Evolutionary conservation across 1,140 invertebrate species (phyloP).

Genomic region (Harpegnathos saltator): DNA sequence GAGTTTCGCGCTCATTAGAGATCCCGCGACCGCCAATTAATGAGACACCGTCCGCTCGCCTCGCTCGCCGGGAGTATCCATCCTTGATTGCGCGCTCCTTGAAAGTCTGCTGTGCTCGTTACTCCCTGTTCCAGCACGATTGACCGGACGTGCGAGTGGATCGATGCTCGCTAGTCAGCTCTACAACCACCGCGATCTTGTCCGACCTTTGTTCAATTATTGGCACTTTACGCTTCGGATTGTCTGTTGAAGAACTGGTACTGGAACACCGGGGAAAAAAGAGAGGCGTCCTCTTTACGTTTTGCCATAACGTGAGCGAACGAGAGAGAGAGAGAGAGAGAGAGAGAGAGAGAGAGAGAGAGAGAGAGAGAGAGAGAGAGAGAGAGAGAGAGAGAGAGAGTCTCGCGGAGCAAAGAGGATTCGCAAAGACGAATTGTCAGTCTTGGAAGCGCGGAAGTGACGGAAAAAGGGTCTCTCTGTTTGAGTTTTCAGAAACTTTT

Average conservation of each 20-base stretch:
- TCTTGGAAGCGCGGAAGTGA: not conserved
- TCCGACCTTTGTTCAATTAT: not conserved
- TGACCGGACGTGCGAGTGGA: conserved; percentile 32
- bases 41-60: not conserved
- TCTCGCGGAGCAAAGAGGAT: not conserved
- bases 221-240: conserved; percentile 85
- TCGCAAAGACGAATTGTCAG: not conserved
- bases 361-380: conserved; percentile 7
- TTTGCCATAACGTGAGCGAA: not conserved
- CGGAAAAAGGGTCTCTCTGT: not conserved
- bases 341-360: conserved; percentile 1
- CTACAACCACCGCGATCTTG: conserved; percentile 6
- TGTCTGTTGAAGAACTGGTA: conserved; percentile 91
- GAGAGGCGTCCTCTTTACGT: not conserved
- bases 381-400: conserved; percentile 10
- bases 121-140: conserved; percentile 10
- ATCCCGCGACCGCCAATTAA: not conserved
- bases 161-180: conserved; percentile 26
- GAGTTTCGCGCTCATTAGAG: not conserved
- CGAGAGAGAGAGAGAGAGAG: conserved; percentile 29
- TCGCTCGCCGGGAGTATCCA: conserved; percentile 2
- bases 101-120: not conserved
- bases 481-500: too few relatives aligned
- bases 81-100: too few relatives aligned
- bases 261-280: conserved; percentile 87